Evolutionary conservation across 1,140 invertebrate species (phyloP).

Genomic region (Centruroides vittatus): DNA sequence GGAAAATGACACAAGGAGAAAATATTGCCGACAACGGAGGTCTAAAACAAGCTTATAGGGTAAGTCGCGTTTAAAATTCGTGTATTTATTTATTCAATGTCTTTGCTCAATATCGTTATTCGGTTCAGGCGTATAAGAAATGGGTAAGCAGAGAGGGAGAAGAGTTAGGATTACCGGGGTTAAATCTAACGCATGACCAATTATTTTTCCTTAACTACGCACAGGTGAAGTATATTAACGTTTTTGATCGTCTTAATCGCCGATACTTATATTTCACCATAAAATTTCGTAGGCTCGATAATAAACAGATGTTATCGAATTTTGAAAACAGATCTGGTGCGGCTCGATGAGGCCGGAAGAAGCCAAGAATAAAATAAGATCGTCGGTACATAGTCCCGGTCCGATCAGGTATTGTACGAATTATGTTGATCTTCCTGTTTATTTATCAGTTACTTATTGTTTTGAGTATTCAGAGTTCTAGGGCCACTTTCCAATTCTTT

Average conservation of each 20-base stretch:
- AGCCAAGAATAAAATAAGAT: conserved; percentile 80
- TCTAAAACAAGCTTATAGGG: conserved; percentile 80
- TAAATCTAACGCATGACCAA: conserved; percentile 45
- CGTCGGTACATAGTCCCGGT: conserved; percentile 88
- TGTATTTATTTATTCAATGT: no score
- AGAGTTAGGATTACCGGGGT: conserved; percentile 19
- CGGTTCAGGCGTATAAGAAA: conserved; percentile 21
- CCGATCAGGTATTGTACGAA: conserved; percentile 47
- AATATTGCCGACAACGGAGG: conserved; percentile 95
- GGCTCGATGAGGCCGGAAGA: conserved; percentile 93
- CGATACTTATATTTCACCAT: no score
- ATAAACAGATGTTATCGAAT: no score
- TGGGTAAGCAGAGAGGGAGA: conserved; percentile 19
- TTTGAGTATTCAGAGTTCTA: conserved; percentile 42
- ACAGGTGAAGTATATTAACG: conserved; percentile 29
- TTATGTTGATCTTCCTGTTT: not conserved
- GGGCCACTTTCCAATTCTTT: conserved; percentile 83
- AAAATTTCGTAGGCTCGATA: no score
- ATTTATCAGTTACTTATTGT: not conserved
- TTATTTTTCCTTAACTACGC: conserved; percentile 79
- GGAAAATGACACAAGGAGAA: conserved; percentile 16
- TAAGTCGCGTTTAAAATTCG: conserved; percentile 25
- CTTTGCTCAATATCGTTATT: not conserved
- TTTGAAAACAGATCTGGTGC: conserved; percentile 66
- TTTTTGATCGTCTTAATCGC: no score